Percentiles rank a stretch among this genome's conserved stretches.
Evolutionary conservation across 2,888 invertebrate genomes (phyloP).

Genomic region (Digitonthophagus gazella): DNA sequence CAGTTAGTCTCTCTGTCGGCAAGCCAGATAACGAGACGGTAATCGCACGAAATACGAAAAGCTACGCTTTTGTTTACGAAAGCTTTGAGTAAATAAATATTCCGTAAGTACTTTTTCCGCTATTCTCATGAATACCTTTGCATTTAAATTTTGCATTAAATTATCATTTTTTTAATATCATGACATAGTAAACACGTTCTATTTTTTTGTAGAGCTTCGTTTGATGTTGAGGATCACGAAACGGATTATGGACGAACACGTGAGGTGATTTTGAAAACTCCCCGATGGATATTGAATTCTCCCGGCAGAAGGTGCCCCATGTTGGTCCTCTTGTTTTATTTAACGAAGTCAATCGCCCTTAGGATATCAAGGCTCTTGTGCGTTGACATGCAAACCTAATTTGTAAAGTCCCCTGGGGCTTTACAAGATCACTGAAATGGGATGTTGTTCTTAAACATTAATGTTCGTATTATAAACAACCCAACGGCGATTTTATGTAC

Average conservation of each 20-base stretch:
- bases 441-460: background rate
- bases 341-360: background rate
- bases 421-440: background rate
- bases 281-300: background rate
- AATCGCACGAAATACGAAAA: background rate
- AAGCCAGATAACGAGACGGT: background rate
- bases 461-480: no score
- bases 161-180: no score
- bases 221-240: background rate
- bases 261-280: background rate
- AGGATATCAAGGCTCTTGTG: background rate
- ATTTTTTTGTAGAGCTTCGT: no score
- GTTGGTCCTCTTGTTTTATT: background rate
- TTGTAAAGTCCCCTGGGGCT: background rate
- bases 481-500: no score
- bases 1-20: background rate
- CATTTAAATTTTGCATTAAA: no score
- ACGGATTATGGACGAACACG: background rate
- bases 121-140: no score
- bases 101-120: no score
- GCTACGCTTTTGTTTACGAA: background rate
- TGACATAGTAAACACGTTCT: no score
- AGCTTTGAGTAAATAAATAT: no score
- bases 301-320: background rate
- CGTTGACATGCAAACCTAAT: background rate